Percentiles rank a stretch among this genome's conserved stretches.
Evolutionary conservation across 2,797 vertebrate genomes (phyloP).

Genomic region (Iguana delicatissima): DNA sequence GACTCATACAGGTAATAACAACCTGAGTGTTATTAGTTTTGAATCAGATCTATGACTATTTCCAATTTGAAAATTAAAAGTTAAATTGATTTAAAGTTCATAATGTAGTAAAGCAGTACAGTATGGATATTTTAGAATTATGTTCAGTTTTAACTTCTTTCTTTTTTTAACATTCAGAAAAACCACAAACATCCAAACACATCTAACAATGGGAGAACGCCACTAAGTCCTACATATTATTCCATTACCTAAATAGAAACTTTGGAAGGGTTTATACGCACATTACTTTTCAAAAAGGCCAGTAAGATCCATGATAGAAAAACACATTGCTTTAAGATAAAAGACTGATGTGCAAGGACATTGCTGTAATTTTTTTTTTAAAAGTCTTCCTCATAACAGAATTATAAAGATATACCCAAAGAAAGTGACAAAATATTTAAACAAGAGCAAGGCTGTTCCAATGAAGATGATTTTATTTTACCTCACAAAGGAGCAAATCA

Average conservation of each 20-base stretch:
- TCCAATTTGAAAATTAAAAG: not conserved
- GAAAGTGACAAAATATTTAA: constrained; percentile 12
- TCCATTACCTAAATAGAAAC: not conserved
- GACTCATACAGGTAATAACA: not conserved
- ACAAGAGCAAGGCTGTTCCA: constrained; percentile 19
- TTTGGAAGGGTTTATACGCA: not conserved
- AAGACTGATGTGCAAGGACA: not conserved
- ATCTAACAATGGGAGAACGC: not conserved
- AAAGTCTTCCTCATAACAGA: not conserved
- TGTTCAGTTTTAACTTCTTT: not conserved
- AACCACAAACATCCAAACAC: not conserved
- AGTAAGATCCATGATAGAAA: not conserved
- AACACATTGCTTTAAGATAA: not conserved
- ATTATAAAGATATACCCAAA: not conserved
- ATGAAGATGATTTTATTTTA: constrained; percentile 64
- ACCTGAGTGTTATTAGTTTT: not conserved
- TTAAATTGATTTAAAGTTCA: not conserved
- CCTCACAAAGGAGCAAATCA: constrained; percentile 97
- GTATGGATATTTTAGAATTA: not conserved
- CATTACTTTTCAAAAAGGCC: not conserved
- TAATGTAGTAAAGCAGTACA: not conserved
- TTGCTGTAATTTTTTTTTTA: not conserved
- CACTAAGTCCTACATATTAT: not conserved
- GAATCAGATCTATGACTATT: not conserved
- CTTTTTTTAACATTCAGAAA: not conserved